Percentiles rank a stretch among this genome's conserved stretches.
Conservation (phyloP, 2,888 invertebrate genomes). For the Orchesella flavescens region DNA sequence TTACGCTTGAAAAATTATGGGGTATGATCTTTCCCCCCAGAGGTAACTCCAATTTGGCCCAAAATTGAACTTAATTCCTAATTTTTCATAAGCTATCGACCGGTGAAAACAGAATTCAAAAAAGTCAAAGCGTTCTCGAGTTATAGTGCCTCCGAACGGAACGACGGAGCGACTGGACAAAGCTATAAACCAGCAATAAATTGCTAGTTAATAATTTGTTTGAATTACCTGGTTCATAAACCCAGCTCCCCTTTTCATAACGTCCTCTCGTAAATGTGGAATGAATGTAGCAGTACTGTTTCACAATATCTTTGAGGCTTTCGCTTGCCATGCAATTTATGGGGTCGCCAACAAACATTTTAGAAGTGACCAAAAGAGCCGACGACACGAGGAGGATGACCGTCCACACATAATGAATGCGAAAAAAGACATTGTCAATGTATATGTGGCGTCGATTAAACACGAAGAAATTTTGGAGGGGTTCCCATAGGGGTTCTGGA, state of each 20-base stretch:
- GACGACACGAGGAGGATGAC: slow-evolving; percentile 48
- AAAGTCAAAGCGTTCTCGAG: too few relatives aligned
- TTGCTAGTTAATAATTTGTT: too few relatives aligned
- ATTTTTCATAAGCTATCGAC: too few relatives aligned
- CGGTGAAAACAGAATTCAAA: too few relatives aligned
- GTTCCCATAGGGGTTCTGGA: slow-evolving; percentile 61
- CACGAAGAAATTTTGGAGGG: slow-evolving; percentile 57
- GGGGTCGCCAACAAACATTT: slow-evolving; percentile 67
- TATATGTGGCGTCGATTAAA: slow-evolving; percentile 63
- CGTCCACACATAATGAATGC: slow-evolving; percentile 65
- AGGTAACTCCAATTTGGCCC: too few relatives aligned
- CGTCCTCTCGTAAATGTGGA: slow-evolving; percentile 65
- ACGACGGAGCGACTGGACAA: too few relatives aligned
- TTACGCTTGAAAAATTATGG: too few relatives aligned
- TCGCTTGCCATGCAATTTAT: slow-evolving; percentile 63
- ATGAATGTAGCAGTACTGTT: slow-evolving; percentile 68
- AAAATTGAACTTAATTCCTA: too few relatives aligned
- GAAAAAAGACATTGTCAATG: slow-evolving; percentile 63
- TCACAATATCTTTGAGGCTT: slow-evolving; percentile 65
- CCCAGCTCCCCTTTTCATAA: slow-evolving; percentile 65
- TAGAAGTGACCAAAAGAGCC: slow-evolving; percentile 64
- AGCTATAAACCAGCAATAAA: too few relatives aligned
- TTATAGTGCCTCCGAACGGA: too few relatives aligned
- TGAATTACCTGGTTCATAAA: slow-evolving; percentile 64
- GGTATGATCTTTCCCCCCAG: too few relatives aligned